phyloP scores from a whole-genome alignment of 1,140 invertebrate species.

The Dryas iulia region DNA sequence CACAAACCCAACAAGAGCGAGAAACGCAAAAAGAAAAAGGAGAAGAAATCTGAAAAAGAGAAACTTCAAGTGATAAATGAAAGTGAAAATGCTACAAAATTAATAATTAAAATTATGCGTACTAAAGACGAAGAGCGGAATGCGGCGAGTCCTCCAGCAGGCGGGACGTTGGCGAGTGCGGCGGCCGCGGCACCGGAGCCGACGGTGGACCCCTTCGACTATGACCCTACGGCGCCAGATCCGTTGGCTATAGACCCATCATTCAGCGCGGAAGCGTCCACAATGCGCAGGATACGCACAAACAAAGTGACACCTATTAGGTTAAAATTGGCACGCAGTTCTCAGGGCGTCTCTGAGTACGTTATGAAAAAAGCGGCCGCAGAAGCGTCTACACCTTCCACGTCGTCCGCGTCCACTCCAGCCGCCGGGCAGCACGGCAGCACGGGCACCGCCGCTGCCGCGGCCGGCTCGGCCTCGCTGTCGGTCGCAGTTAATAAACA shows the following conservation, averaged over 20 bases:
- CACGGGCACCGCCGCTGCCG: constrained; percentile 33
- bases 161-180: constrained; percentile 39
- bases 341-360: constrained; percentile 84
- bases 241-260: constrained; percentile 74
- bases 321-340: constrained; percentile 89
- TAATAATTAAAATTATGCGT: constrained; percentile 81
- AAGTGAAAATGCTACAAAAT: constrained; percentile 83
- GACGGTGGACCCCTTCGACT: constrained; percentile 73
- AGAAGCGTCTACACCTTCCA: constrained; percentile 1
- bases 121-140: constrained; percentile 55
- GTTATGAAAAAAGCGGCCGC: constrained; percentile 79
- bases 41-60: constrained; percentile 82
- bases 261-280: constrained; percentile 60
- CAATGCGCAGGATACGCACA: constrained; percentile 82
- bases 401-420: background rate
- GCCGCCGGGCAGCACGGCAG: constrained; percentile 49
- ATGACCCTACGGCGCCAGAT: constrained; percentile 71
- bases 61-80: constrained; percentile 83
- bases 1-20: constrained; percentile 82
- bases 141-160: constrained; percentile 22
- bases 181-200: constrained; percentile 49
- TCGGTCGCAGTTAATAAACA: constrained; percentile 87
- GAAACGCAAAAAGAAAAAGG: constrained; percentile 85
- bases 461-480: constrained; percentile 35
- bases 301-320: constrained; percentile 88